Conservation (phyloP, 2,888 invertebrate species). For the Cheilosia soror region DNA sequence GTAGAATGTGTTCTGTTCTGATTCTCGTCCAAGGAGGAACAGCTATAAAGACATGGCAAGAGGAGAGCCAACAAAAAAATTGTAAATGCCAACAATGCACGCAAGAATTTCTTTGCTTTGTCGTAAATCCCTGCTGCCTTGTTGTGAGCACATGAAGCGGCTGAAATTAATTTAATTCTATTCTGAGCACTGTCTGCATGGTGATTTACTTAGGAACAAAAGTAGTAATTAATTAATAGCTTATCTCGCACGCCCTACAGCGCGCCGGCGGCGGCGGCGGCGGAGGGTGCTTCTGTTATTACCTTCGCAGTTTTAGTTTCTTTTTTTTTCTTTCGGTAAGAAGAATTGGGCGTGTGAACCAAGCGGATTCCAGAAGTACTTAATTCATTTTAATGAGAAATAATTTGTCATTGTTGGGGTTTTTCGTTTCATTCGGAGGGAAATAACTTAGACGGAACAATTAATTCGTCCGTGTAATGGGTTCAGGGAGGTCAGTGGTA, state of each 20-base stretch:
- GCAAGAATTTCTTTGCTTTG: conserved; percentile 63
- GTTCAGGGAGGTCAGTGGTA: background rate
- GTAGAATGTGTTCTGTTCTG: conserved; percentile 54
- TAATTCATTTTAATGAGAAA: conserved; percentile 67
- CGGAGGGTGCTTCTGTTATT: conserved; percentile 13
- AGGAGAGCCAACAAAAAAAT: conserved; percentile 27
- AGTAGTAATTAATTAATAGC: conserved; percentile 73
- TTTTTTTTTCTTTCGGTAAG: background rate
- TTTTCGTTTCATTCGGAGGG: background rate
- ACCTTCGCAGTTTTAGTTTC: background rate
- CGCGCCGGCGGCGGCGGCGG: background rate
- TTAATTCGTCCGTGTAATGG: conserved; percentile 9
- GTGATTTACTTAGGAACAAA: conserved; percentile 70
- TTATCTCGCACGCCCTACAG: conserved; percentile 52
- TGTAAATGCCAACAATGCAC: conserved; percentile 66
- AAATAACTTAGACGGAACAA: conserved; percentile 1
- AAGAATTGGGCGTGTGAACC: conserved; percentile 49
- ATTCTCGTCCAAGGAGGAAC: conserved; percentile 43
- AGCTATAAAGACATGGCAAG: background rate
- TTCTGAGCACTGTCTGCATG: conserved; percentile 42
- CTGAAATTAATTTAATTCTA: conserved; percentile 66
- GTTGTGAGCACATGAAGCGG: conserved; percentile 32
- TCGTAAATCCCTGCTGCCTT: conserved; percentile 53
- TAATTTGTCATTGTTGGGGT: conserved; percentile 64
- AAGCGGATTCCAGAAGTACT: conserved; percentile 62